These are phyloP conservation scores for Poecilobothrus nobilitatus DNA, from an alignment of 2,888 invertebrate species.

Conservation along the genomic window DNA sequence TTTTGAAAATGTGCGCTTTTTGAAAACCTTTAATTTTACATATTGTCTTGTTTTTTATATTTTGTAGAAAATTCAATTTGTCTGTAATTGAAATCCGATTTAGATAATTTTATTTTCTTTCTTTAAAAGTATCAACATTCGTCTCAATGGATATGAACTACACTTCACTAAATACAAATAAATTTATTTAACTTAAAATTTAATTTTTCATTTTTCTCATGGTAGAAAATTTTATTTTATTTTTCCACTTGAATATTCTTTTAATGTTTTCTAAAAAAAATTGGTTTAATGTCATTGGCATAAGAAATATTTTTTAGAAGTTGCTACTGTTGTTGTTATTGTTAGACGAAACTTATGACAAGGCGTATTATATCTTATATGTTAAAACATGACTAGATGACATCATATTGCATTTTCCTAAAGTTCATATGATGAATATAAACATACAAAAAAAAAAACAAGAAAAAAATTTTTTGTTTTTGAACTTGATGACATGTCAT, in stretches of 20 bases:
- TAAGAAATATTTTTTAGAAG: not conserved
- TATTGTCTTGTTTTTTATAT: too few species aligned
- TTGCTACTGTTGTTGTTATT: not conserved
- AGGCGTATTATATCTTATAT: not conserved
- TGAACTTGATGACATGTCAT: conserved; percentile 1
- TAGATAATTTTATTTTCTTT: too few species aligned
- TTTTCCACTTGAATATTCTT: not conserved
- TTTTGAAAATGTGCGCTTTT: too few species aligned
- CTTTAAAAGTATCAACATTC: too few species aligned
- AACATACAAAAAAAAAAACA: not conserved
- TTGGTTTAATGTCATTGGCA: not conserved
- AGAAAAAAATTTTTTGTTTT: not conserved
- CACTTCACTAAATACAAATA: not conserved
- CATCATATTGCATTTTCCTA: not conserved
- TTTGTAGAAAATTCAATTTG: too few species aligned
- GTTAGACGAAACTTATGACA: not conserved
- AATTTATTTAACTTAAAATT: not conserved
- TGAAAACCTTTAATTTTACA: too few species aligned
- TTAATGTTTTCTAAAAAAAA: not conserved
- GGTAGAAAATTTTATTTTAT: too few species aligned
- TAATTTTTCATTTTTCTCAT: not conserved
- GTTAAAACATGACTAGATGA: not conserved
- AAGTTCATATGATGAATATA: not conserved
- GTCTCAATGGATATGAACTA: too few species aligned
- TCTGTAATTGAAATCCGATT: too few species aligned